Percentiles rank a stretch among this genome's conserved stretches.
phyloP scores from a whole-genome alignment of 2,797 vertebrate species.

The Darevskia mixta region DNA sequence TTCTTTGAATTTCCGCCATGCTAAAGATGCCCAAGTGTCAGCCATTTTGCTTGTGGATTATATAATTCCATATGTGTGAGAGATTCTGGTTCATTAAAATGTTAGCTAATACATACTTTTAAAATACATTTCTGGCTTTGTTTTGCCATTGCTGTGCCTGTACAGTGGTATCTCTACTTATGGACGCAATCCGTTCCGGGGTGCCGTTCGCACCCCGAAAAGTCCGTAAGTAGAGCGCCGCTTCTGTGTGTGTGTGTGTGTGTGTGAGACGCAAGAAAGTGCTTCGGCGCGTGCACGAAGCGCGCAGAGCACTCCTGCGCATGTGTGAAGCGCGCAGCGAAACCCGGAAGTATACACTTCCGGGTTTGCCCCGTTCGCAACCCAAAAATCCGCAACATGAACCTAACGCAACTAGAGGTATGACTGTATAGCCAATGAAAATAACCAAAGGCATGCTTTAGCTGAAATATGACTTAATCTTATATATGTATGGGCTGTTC shows the following conservation, averaged over 20 bases:
- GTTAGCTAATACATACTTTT: slow-evolving; percentile 21
- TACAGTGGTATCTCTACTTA: background rate
- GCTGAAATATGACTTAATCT: slow-evolving; percentile 49
- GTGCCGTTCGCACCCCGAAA: too few species aligned
- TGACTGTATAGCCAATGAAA: background rate
- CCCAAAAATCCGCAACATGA: too few species aligned
- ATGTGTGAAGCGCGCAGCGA: too few species aligned
- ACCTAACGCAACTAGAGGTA: too few species aligned
- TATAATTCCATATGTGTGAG: slow-evolving; percentile 49
- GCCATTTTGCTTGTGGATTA: slow-evolving; percentile 48
- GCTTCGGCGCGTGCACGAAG: too few species aligned
- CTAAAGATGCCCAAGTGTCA: slow-evolving; percentile 41
- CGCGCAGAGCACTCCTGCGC: too few species aligned
- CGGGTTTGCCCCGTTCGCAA: too few species aligned
- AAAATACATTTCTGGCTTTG: slow-evolving; percentile 42
- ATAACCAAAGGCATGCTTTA: slow-evolving; percentile 26
- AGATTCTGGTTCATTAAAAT: slow-evolving; percentile 63
- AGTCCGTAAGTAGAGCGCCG: too few species aligned
- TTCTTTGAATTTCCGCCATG: slow-evolving; percentile 27
- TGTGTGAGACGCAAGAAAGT: too few species aligned
- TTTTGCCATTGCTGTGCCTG: background rate
- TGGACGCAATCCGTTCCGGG: too few species aligned
- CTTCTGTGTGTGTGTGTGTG: too few species aligned
- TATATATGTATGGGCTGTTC: slow-evolving; percentile 24
- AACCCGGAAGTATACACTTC: too few species aligned